Base-by-base conservation (phyloP, 1,140 invertebrate species). In the Penaeus indicus region DNA sequence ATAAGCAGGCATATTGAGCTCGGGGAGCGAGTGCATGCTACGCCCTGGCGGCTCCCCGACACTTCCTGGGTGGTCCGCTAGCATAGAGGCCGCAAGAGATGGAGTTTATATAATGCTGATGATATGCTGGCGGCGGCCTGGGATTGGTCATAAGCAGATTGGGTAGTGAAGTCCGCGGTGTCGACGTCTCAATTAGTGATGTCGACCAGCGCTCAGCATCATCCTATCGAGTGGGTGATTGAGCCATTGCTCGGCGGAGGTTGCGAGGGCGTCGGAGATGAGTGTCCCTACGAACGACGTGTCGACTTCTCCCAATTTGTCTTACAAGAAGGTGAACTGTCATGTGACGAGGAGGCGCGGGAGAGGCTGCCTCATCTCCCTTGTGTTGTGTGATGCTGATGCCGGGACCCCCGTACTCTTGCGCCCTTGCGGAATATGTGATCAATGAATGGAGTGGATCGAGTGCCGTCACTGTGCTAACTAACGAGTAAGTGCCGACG, bases 61-160 rank as follows among this genome's bases (percentile, higher is more conserved):
- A 38, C 85, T 62, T 42, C 18, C 25, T 86, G 85, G 85, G 85
- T 86, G 85, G 60, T 47, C 85, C 75, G 75, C 77, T 32, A 25
- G 54, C 75, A 32, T 78, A 63, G 42, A 61, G 75, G 77, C 85
- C 82, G 47, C 27, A 67, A 67, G 75, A 79, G 77, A 42, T 60
- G 75, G 62, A 86, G 75, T 86, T 86, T 80, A 86, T 80, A 86
- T 86, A 86, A 86, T 86, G 85, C 47, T 79, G 85, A 86, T 86
- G 77, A 79, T 62, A 86, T 77, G 85, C 22, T 86, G 75, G 85
- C 84, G 47, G 54, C 84, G 42, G 84, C 42, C 42, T 60, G 47
- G 60, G 72, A 69, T 47, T 60, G 84, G 72, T 60, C 84, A 85
- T 85, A 77, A 85, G 77, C 77, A 86, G 85, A 86, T 86, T 42